These are phyloP conservation scores for Caenorhabditis doughertyi DNA, from an alignment of 2,888 invertebrate genomes.

Conservation along the genomic window DNA sequence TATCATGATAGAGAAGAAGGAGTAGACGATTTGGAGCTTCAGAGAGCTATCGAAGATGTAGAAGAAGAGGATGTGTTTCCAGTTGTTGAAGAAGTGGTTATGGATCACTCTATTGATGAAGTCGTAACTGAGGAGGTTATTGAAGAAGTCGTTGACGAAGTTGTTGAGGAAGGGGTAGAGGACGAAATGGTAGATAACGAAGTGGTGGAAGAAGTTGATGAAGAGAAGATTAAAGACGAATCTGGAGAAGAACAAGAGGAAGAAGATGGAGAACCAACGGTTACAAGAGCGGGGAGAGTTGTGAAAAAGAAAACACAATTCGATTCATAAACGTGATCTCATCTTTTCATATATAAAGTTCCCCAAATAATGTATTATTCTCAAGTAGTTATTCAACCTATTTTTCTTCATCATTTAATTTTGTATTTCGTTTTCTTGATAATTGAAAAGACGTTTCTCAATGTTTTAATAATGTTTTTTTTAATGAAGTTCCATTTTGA, in stretches of 20 bases:
- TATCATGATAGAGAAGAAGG: constrained; percentile 10
- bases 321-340: constrained; percentile 16
- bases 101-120: constrained; percentile 16
- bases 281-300: constrained; percentile 46
- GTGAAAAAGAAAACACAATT: constrained; percentile 49
- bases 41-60: constrained; percentile 12
- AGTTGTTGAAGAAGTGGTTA: constrained; percentile 11
- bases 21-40: constrained; percentile 11
- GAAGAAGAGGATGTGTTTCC: constrained; percentile 27
- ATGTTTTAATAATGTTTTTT: neutral
- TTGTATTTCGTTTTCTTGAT: too few species aligned
- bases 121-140: constrained; percentile 16
- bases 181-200: neutral
- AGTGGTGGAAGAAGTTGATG: neutral
- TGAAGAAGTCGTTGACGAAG: constrained; percentile 10
- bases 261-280: constrained; percentile 38
- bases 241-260: neutral
- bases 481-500: too few species aligned
- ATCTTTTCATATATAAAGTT: neutral
- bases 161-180: neutral
- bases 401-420: too few species aligned
- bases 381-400: too few species aligned
- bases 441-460: too few species aligned
- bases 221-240: constrained; percentile 1
- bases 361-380: too few species aligned